Conservation (phyloP, 2,797 vertebrate species). For the Ispidina picta region DNA sequence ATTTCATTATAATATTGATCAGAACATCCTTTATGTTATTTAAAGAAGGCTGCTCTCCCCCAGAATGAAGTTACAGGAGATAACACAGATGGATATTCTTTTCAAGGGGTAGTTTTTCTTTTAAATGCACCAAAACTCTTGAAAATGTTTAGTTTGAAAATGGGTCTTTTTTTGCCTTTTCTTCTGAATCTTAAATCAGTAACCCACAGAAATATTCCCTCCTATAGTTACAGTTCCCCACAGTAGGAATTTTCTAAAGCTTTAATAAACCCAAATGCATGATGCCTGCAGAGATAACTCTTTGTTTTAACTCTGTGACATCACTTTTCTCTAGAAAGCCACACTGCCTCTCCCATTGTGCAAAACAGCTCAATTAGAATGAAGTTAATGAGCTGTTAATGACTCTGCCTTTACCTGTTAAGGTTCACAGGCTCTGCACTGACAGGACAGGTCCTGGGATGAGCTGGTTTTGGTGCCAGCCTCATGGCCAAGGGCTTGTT, state of each 20-base stretch:
- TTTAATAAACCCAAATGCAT: background rate
- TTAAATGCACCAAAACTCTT: background rate
- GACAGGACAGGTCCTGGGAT: background rate
- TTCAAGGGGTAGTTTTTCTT: background rate
- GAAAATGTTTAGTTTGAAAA: background rate
- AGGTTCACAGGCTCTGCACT: background rate
- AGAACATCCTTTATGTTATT: constrained; percentile 63
- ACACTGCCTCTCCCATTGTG: background rate
- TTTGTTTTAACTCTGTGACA: background rate
- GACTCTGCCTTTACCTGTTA: background rate
- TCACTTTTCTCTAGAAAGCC: background rate
- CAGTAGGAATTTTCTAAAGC: background rate
- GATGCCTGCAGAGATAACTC: background rate
- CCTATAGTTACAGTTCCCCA: background rate
- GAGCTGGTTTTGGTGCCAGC: background rate
- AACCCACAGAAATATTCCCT: background rate
- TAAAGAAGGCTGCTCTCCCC: background rate
- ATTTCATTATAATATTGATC: constrained; percentile 76
- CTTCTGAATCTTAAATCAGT: background rate
- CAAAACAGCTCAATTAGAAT: background rate
- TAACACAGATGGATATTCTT: background rate
- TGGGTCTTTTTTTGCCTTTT: background rate
- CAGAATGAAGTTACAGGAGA: background rate
- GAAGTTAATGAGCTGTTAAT: background rate
- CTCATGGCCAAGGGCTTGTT: background rate